These are phyloP conservation scores for Menura novaehollandiae DNA, from an alignment of 2,113 vertebrate species.

Conservation along the genomic window DNA sequence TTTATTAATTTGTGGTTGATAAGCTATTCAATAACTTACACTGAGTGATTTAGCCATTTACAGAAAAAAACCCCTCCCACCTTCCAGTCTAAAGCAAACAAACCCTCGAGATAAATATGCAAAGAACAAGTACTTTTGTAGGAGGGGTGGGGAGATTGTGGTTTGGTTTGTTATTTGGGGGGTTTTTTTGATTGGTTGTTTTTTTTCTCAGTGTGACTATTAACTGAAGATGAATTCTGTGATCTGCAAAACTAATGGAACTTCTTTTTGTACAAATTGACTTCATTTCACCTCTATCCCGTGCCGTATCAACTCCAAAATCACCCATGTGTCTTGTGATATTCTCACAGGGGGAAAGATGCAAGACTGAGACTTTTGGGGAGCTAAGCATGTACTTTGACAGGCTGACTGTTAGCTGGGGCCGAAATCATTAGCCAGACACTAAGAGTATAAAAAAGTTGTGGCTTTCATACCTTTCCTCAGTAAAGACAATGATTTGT, in stretches of 20 bases:
- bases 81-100: background rate
- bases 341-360: background rate
- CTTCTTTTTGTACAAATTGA: background rate
- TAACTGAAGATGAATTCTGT: background rate
- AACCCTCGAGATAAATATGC: background rate
- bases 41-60: background rate
- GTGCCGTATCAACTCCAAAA: background rate
- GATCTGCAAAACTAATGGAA: background rate
- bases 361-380: background rate
- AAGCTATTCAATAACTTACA: background rate
- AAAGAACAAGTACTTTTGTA: background rate
- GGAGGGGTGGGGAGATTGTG: rapidly evolving
- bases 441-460: background rate
- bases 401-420: background rate
- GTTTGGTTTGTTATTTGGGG: background rate
- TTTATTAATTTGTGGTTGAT: background rate
- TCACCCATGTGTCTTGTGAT: background rate
- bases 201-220: background rate
- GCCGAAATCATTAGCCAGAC: background rate
- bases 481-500: background rate
- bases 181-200: background rate
- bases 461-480: background rate
- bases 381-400: background rate
- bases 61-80: rapidly evolving
- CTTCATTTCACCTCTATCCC: background rate